These are phyloP conservation scores for Pogonocichla stellata DNA, from an alignment of 2,113 vertebrate species.

Conservation along the genomic window DNA sequence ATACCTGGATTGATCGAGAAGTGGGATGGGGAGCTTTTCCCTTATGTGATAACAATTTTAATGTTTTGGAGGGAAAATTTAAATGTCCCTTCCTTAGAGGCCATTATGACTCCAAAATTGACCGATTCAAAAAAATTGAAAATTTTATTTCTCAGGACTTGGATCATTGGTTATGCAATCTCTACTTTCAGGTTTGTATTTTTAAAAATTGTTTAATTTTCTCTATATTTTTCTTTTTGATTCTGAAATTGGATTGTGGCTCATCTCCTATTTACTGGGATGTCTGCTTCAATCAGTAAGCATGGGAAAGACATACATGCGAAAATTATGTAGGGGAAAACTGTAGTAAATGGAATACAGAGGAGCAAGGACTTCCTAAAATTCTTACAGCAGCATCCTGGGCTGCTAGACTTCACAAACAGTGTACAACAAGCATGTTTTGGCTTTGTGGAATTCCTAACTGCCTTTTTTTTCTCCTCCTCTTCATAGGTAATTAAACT, in stretches of 20 bases:
- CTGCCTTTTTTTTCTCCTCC: background rate
- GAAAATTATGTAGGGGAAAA: background rate
- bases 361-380: background rate
- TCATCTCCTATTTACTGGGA: background rate
- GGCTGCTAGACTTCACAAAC: background rate
- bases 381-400: background rate
- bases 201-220: background rate
- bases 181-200: constrained; percentile 90
- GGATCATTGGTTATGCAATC: constrained; percentile 92
- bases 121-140: constrained; percentile 86
- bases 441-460: background rate
- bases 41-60: constrained; percentile 76
- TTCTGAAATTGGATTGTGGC: background rate
- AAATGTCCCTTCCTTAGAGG: constrained; percentile 87
- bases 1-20: constrained; percentile 51
- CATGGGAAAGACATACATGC: background rate
- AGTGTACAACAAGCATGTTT: background rate
- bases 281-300: background rate
- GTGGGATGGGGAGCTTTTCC: constrained; percentile 90
- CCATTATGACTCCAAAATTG: constrained; percentile 71
- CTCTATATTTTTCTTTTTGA: background rate
- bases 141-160: constrained; percentile 84
- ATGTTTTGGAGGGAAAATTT: constrained; percentile 85
- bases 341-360: background rate
- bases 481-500: constrained; percentile 80